phyloP scores from a whole-genome alignment of 2,888 invertebrate genomes.

The Dendrolimus pini region DNA sequence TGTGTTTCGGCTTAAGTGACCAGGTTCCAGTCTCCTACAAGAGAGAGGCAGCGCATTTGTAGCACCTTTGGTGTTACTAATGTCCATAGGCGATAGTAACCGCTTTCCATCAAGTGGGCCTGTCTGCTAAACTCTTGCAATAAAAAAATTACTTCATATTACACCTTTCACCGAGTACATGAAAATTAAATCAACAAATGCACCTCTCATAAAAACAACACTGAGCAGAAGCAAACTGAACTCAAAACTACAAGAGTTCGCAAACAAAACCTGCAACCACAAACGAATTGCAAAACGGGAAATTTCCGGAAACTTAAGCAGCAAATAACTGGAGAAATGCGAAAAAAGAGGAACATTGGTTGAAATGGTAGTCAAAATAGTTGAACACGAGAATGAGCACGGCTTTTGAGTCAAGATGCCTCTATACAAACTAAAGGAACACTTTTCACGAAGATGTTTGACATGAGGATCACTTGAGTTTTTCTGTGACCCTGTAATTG shows the following conservation, averaged over 20 bases:
- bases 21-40: too few species aligned
- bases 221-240: too few species aligned
- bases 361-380: constrained; percentile 10
- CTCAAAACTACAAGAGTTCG: not conserved
- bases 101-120: too few species aligned
- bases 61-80: too few species aligned
- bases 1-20: too few species aligned
- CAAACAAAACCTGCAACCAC: constrained; percentile 1
- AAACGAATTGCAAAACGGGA: not conserved
- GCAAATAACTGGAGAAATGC: constrained; percentile 10
- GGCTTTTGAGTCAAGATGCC: constrained; percentile 50
- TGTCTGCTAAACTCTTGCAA: too few species aligned
- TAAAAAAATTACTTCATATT: too few species aligned
- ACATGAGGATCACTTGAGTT: constrained; percentile 32
- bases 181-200: too few species aligned
- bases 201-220: too few species aligned
- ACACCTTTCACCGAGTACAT: too few species aligned
- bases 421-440: constrained; percentile 45
- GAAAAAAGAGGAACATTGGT: constrained; percentile 8
- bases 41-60: too few species aligned
- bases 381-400: constrained; percentile 35
- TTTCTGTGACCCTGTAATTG: constrained; percentile 6
- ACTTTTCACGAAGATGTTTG: constrained; percentile 44
- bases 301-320: constrained; percentile 8
- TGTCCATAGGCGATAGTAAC: too few species aligned